phyloP scores from a whole-genome alignment of 2,797 vertebrate species.

The Aldrovandia affinis region DNA sequence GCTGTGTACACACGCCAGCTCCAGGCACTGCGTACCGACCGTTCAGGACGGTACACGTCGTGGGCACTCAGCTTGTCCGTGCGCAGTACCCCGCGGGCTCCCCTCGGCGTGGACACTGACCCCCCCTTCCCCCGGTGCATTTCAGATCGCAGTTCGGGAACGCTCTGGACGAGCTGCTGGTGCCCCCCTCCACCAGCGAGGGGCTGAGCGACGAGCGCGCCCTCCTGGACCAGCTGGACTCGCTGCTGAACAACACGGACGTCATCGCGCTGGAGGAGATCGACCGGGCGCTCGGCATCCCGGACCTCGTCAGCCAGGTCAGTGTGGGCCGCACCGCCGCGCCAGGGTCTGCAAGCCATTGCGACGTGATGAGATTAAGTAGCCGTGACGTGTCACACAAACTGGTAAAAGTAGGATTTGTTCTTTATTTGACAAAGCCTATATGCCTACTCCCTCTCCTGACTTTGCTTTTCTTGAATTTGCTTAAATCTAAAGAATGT shows the following conservation, averaged over 20 bases:
- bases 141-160: constrained; percentile 83
- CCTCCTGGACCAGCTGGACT: constrained; percentile 92
- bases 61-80: neutral
- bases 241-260: constrained; percentile 91
- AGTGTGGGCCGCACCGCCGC: too few species aligned
- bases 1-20: too few species aligned
- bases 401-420: too few species aligned
- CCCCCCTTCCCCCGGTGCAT: constrained; percentile 27
- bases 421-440: too few species aligned
- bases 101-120: neutral
- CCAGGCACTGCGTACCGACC: neutral
- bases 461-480: too few species aligned
- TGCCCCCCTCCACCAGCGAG: constrained; percentile 81
- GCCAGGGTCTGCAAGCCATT: neutral
- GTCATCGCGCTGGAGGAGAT: constrained; percentile 93
- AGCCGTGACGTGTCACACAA: too few species aligned
- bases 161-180: constrained; percentile 88
- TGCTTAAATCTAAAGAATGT: too few species aligned
- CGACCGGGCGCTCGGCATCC: constrained; percentile 94
- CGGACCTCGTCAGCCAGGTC: constrained; percentile 95
- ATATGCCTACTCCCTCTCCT: too few species aligned
- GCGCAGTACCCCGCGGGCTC: neutral
- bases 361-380: neutral
- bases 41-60: neutral
- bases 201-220: constrained; percentile 91